Percentiles rank a stretch among this genome's conserved stretches.
Evolutionary conservation across 2,113 vertebrate species (phyloP).

Genomic region (Columbina picui): DNA sequence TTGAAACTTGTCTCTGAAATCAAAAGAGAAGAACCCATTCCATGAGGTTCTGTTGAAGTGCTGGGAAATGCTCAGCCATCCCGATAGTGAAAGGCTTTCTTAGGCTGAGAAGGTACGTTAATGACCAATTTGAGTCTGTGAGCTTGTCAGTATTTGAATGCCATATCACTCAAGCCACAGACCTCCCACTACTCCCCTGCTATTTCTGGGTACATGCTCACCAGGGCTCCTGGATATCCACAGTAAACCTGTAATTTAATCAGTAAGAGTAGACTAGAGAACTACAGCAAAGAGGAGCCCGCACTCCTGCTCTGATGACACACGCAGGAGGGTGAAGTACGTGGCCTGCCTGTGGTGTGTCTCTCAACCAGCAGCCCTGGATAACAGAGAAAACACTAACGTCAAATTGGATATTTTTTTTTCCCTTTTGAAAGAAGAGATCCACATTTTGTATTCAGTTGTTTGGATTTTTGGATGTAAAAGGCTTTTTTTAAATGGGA

Average conservation of each 20-base stretch:
- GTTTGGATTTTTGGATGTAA: slow-evolving; percentile 6
- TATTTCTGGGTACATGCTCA: neutral
- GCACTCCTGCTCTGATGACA: neutral
- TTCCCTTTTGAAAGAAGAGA: neutral
- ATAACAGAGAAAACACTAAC: neutral
- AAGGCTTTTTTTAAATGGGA: neutral
- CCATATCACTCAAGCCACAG: neutral
- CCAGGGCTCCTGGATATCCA: neutral
- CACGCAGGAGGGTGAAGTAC: neutral
- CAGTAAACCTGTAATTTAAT: slow-evolving; percentile 46
- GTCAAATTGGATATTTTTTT: neutral
- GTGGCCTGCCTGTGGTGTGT: neutral
- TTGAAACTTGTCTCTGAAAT: neutral
- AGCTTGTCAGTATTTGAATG: neutral
- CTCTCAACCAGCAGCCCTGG: neutral
- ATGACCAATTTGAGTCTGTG: neutral
- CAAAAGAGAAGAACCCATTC: neutral
- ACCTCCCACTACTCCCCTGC: neutral
- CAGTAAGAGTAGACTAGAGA: neutral
- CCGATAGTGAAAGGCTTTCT: neutral
- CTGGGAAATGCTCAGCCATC: neutral
- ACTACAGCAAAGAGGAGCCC: neutral
- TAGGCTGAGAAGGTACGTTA: neutral
- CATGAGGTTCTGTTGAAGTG: neutral
- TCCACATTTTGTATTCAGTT: neutral